Percentiles rank a stretch among this genome's conserved stretches.
Evolutionary conservation across 2,113 vertebrate species (phyloP).

Genomic region (Psittacus erithacus): DNA sequence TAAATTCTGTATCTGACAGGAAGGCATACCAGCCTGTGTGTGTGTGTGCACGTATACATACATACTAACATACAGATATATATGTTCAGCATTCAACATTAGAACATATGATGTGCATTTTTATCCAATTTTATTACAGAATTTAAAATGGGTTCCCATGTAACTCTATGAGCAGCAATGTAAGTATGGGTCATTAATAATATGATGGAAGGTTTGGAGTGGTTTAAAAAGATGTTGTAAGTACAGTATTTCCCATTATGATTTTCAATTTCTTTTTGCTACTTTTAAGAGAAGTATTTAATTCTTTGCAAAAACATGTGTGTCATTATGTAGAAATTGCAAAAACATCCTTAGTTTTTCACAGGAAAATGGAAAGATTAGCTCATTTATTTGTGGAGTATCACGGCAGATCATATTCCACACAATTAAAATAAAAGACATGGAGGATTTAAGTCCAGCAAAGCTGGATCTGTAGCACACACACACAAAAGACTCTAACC

Average conservation of each 20-base stretch:
- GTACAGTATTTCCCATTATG: not conserved
- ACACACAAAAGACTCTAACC: not conserved
- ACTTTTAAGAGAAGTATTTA: not conserved
- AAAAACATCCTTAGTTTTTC: conserved; percentile 13
- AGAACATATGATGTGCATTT: not conserved
- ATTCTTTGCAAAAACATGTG: not conserved
- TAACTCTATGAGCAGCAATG: not conserved
- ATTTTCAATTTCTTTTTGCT: not conserved
- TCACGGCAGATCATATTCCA: not conserved
- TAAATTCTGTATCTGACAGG: not conserved
- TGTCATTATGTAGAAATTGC: not conserved
- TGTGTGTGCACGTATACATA: not conserved
- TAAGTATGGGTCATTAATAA: not conserved
- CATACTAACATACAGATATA: not conserved
- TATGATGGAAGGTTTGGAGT: not conserved
- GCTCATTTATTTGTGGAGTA: not conserved
- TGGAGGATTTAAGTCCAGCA: not conserved
- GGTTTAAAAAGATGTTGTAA: not conserved
- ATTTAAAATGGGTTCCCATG: not conserved
- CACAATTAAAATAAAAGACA: not conserved
- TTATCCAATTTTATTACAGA: not conserved
- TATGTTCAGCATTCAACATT: not conserved
- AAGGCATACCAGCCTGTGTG: not conserved
- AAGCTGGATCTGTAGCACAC: not conserved
- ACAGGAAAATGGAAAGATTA: not conserved